phyloP scores from a whole-genome alignment of 2,113 vertebrate species.

The Heptranchias perlo region DNA sequence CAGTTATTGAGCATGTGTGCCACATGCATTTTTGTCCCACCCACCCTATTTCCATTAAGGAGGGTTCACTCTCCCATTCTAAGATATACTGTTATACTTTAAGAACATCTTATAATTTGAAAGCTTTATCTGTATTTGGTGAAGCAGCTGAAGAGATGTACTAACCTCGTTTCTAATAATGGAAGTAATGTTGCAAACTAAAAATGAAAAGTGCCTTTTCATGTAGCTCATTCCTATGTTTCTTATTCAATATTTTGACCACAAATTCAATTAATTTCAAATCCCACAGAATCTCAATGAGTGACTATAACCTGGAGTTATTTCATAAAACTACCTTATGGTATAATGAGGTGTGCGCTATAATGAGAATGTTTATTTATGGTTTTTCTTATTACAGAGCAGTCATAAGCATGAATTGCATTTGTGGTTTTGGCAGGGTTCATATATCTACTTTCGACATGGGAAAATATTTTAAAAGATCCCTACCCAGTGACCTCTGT shows the following conservation, averaged over 20 bases:
- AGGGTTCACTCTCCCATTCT: neutral
- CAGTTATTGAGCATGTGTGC: neutral
- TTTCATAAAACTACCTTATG: neutral
- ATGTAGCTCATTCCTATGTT: neutral
- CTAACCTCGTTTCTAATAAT: neutral
- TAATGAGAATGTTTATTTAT: constrained; percentile 19
- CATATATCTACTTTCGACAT: neutral
- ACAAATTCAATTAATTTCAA: neutral
- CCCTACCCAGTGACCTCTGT: neutral
- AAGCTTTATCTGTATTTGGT: neutral
- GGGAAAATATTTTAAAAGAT: neutral
- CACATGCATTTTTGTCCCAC: neutral
- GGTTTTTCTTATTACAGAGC: neutral
- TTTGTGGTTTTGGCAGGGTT: neutral
- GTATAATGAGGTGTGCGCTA: neutral
- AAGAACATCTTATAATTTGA: neutral
- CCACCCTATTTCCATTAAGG: neutral
- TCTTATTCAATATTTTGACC: neutral
- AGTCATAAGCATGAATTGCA: neutral
- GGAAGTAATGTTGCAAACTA: neutral
- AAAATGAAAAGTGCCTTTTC: neutral
- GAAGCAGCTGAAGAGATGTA: neutral
- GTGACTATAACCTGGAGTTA: neutral
- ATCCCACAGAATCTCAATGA: neutral
- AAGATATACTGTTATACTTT: no score